Conservation (phyloP, 2,888 invertebrate genomes). For the Caenorhabditis sinica region DNA sequence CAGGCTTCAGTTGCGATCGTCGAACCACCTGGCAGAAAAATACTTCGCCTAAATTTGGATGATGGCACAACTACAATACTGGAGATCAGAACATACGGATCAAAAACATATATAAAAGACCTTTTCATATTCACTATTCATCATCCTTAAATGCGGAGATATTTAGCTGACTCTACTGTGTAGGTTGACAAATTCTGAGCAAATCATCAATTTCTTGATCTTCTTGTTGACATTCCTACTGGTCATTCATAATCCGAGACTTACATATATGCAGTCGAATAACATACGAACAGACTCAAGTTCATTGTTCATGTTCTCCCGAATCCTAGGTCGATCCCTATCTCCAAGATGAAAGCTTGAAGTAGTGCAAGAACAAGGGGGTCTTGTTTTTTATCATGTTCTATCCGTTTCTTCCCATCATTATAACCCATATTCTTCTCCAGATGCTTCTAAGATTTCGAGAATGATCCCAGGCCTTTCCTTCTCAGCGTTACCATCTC, state of each 20-base stretch:
- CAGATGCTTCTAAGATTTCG: slow-evolving; percentile 34
- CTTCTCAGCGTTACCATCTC: slow-evolving; percentile 26
- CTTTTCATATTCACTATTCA: too few species aligned
- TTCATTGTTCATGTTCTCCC: not conserved
- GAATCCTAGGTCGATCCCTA: not conserved
- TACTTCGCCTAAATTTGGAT: too few species aligned
- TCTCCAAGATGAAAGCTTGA: not conserved
- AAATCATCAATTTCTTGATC: not conserved
- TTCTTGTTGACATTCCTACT: slow-evolving; percentile 4
- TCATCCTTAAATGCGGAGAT: too few species aligned
- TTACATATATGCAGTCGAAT: slow-evolving; percentile 1
- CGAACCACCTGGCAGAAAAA: too few species aligned
- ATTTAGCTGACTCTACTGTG: not conserved
- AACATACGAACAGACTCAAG: not conserved
- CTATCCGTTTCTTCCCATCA: slow-evolving; percentile 11
- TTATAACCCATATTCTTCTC: slow-evolving; percentile 50
- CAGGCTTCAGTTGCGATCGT: too few species aligned
- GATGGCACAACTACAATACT: too few species aligned
- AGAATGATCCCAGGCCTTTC: slow-evolving; percentile 21
- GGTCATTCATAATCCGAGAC: slow-evolving; percentile 10
- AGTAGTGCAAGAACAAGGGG: not conserved
- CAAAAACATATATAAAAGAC: too few species aligned
- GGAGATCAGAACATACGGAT: too few species aligned
- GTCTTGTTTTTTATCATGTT: slow-evolving; percentile 6
- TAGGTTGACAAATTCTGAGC: not conserved